Evolutionary conservation across 2,113 vertebrate genomes (phyloP), one percentile per base, ranked within the genome.

Genomic region (Promerops cafer): DNA sequence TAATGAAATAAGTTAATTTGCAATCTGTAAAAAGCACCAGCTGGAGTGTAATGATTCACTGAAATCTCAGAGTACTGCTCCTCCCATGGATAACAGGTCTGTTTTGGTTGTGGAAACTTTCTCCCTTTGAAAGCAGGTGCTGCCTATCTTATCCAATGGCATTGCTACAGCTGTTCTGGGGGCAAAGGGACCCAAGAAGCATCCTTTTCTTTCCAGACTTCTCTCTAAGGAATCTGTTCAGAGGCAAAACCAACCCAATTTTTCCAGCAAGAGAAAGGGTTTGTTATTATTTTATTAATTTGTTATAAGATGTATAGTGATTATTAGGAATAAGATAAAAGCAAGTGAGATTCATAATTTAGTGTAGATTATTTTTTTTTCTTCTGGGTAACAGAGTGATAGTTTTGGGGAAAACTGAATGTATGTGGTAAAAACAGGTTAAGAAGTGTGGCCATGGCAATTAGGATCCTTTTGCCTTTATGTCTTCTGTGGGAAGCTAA

Each of bases 1-100:
- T 96, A 96, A 97, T 95, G 93, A 93, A 96, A 93, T 95, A 97
- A 96, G 90, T 97, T 92, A 90, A 94, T 97, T 96, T 93, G 85
- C 96, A 95, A 83, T 96, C 94, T 96, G 85, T 69, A 94, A 92
- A 77, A 94, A 92, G 68, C 92, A 88, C 89, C 94, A 95, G 91
- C 89, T 96, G 95, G 87, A 71, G 52, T 74, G 72, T 86, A 88
- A 78, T 94, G 83, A 84, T 91, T 94, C 89, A 94, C 1, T 92
- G 89, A 93, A 90, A 83, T 86, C 64, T 95, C 31, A 7, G 45
- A 89, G 60, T 86, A 74, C 79, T 92, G 69, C 52, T 84, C 44
- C 91, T 96, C 92, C 87, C 60, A 68, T 82, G 69, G 74, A 68
- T 90, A 89, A 78, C 80, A 71, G 60, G 56, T 83, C 86, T 79